Evolutionary conservation across 2,888 invertebrate species (phyloP).

Genomic region (Meghimatium bilineatum): DNA sequence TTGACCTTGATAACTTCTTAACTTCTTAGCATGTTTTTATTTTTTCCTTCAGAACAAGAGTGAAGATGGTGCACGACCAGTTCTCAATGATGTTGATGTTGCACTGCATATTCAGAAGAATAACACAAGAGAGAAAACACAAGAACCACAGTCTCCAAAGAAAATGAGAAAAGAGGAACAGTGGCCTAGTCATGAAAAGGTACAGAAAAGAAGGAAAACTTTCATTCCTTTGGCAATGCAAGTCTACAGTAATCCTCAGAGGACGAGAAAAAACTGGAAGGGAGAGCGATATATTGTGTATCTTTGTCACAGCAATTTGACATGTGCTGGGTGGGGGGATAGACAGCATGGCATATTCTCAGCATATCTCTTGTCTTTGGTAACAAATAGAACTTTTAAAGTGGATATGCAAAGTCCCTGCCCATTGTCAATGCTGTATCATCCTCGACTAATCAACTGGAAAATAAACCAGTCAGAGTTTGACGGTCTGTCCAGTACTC

Average conservation of each 20-base stretch:
- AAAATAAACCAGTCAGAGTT: slow-evolving; percentile 48
- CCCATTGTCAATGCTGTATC: slow-evolving; percentile 50
- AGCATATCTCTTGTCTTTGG: slow-evolving; percentile 53
- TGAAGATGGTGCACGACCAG: slow-evolving; percentile 12
- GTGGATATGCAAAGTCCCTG: slow-evolving; percentile 56
- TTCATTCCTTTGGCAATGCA: slow-evolving; percentile 33
- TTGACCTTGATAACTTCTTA: too few species aligned
- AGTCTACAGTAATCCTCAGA: slow-evolving; percentile 39
- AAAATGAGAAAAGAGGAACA: slow-evolving; percentile 40
- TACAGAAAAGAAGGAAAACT: slow-evolving; percentile 22
- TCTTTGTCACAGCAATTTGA: slow-evolving; percentile 51
- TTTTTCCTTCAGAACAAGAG: neutral
- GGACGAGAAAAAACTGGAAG: slow-evolving; percentile 36
- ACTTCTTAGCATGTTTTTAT: neutral
- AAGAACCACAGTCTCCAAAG: slow-evolving; percentile 6
- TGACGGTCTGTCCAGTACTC: slow-evolving; percentile 49
- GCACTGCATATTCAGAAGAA: slow-evolving; percentile 36
- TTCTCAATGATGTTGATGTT: slow-evolving; percentile 40
- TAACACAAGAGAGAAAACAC: slow-evolving; percentile 8
- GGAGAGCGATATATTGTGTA: slow-evolving; percentile 53
- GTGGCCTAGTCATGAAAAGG: slow-evolving; percentile 45
- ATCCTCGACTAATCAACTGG: slow-evolving; percentile 55
- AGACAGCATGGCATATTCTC: slow-evolving; percentile 58
- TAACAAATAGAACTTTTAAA: slow-evolving; percentile 56
- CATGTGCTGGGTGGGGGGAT: slow-evolving; percentile 59